A percentile compares a stretch with the other conserved stretches of the same genome.
Conservation (phyloP, 2,113 vertebrate species). For the Takifugu flavidus region DNA sequence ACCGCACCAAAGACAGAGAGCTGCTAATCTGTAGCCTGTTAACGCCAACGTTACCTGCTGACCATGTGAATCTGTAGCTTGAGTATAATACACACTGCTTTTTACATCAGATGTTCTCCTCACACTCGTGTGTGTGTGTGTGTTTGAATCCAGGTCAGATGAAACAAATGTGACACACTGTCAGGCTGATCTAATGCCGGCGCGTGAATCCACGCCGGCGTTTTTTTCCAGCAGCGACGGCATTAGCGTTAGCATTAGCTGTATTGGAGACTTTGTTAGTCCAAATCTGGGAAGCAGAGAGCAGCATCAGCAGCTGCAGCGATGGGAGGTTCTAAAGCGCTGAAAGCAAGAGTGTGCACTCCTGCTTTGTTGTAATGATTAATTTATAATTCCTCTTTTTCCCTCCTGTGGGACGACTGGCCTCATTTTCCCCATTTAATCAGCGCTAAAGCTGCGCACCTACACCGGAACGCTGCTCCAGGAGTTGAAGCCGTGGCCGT, state of each 20-base stretch:
- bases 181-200: constrained; percentile 15
- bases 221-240: background rate
- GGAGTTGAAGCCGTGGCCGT: constrained; percentile 44
- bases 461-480: constrained; percentile 27
- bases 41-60: constrained; percentile 18
- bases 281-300: constrained; percentile 24
- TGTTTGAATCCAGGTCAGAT: too few relatives aligned
- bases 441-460: constrained; percentile 35
- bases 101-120: too few relatives aligned
- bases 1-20: constrained; percentile 18
- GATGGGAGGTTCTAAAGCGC: constrained; percentile 34
- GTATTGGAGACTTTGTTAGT: constrained; percentile 25
- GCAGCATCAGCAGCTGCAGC: constrained; percentile 3
- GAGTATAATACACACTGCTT: too few relatives aligned
- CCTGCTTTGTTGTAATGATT: constrained; percentile 59
- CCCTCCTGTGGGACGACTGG: constrained; percentile 37
- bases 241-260: constrained; percentile 3
- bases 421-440: constrained; percentile 46
- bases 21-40: constrained; percentile 38
- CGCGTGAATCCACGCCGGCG: constrained; percentile 26
- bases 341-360: constrained; percentile 47
- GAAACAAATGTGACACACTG: background rate
- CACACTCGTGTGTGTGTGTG: too few relatives aligned
- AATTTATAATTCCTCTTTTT: constrained; percentile 56
- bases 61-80: too few relatives aligned